Base-by-base conservation (phyloP, 2,888 invertebrate genomes). In the Heteropelma amictum region DNA sequence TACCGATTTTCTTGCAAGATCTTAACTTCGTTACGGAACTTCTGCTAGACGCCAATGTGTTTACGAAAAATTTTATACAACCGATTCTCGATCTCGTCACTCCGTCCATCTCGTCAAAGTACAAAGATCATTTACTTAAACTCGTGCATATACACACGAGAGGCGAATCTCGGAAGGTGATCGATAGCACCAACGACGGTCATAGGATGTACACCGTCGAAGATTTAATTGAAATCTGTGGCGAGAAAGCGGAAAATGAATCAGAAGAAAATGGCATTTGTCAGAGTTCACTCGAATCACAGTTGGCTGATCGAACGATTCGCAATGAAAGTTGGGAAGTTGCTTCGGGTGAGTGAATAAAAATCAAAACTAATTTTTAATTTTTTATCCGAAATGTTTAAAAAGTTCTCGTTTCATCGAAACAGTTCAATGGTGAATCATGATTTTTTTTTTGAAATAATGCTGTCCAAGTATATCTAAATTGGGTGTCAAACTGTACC, bases 141-240 rank as follows among this genome's bases (percentile, higher is more conserved):
- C 72, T 88, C 40, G 47, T 85, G 8, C 56, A 78, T 33, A 82
- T 86, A 67, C 81, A 87, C 58, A 67, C 82, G 82, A 12, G 89
- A 86, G 80, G 85, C 89, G 77, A 89, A 85, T 54, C 75, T 65
- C 69, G 74, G 47, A 71, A 74, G 58, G 56, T 79, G 49, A 74
- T 79, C 12, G 79, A 79, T 53, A 75, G 74, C 30, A 60, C 54
- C 2, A 54, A 73, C 30, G 60, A 80, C 61, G 73, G 67, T 45
- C 73, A 79, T 61, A 88, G 87, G 81, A 88, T 91, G 76, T 91
- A 90, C 77, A 91, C 91, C 35, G 80, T 90, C 3, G 85, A 90
- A 54, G 91, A 92, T 86, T 72, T 92, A 14, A 83, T 85, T 72
- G 73, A 77, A 38, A 49, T 63, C 40, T 71, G 45, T 21, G 63